phyloP scores from a whole-genome alignment of 2,888 invertebrate genomes.

The Chaetogeoica ovagalla region DNA sequence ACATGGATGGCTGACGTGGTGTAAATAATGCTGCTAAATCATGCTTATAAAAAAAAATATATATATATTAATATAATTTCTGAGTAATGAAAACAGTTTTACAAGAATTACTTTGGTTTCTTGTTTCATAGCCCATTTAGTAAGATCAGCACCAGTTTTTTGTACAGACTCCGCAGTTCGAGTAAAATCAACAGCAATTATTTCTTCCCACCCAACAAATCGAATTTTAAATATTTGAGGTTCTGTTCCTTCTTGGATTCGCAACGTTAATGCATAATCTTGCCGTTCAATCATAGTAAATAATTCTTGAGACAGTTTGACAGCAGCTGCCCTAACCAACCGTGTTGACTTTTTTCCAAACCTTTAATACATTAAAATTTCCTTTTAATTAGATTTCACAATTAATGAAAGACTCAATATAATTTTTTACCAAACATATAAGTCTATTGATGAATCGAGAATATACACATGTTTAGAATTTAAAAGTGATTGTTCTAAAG shows the following conservation, averaged over 20 bases:
- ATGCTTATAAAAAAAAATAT: constrained; percentile 63
- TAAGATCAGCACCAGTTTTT: constrained; percentile 93
- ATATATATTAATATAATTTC: too few species aligned
- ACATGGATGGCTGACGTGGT: constrained; percentile 89
- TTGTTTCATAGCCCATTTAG: constrained; percentile 85
- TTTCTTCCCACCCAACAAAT: constrained; percentile 97
- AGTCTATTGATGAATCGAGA: constrained; percentile 88
- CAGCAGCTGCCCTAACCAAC: constrained; percentile 90
- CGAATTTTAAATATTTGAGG: constrained; percentile 91
- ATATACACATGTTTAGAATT: constrained; percentile 94
- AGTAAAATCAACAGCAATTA: constrained; percentile 98
- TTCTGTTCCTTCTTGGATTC: constrained; percentile 90
- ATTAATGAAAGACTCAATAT: not conserved
- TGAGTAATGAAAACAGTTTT: not conserved
- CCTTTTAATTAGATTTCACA: not conserved
- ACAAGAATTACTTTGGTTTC: constrained; percentile 71
- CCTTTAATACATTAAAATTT: constrained; percentile 62
- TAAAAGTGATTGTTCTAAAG: constrained; percentile 76
- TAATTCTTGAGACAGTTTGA: constrained; percentile 94
- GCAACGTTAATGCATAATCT: constrained; percentile 81
- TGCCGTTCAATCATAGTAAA: constrained; percentile 92
- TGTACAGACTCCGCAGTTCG: constrained; percentile 96
- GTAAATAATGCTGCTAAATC: constrained; percentile 95
- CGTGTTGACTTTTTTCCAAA: constrained; percentile 97
- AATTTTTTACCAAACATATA: constrained; percentile 84